Conservation (phyloP, 1,140 invertebrate genomes). For the Tachypleus tridentatus region DNA sequence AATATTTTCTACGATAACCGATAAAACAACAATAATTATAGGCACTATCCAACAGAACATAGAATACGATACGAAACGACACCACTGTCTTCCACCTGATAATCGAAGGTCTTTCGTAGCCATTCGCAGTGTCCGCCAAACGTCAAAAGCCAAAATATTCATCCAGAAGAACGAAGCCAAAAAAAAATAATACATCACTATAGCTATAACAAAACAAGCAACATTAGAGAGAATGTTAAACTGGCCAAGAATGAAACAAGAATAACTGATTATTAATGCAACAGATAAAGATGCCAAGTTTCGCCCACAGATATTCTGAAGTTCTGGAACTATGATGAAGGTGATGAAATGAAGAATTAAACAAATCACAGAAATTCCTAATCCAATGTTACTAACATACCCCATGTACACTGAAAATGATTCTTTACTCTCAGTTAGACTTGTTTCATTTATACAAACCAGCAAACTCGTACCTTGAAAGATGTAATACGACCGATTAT, state of each 20-base stretch:
- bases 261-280: conserved; percentile 37
- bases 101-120: conserved; percentile 40
- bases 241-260: conserved; percentile 36
- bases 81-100: conserved; percentile 31
- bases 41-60: conserved; percentile 43
- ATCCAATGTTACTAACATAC: conserved; percentile 36
- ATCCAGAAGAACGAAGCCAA: conserved; percentile 48
- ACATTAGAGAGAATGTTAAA: not conserved
- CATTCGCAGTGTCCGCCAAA: conserved; percentile 40
- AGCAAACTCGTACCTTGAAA: too few relatives aligned
- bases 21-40: conserved; percentile 35
- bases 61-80: conserved; percentile 39
- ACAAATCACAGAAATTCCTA: conserved; percentile 39
- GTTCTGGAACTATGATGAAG: conserved; percentile 36
- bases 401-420: conserved; percentile 24
- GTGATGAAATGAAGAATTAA: conserved; percentile 38
- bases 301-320: conserved; percentile 41
- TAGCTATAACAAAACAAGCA: conserved; percentile 34
- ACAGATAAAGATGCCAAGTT: conserved; percentile 40
- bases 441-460: too few relatives aligned
- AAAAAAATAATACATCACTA: conserved; percentile 41
- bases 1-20: conserved; percentile 39
- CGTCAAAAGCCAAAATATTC: conserved; percentile 46
- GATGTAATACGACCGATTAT: too few relatives aligned
- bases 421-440: too few relatives aligned